A percentile compares a stretch with the other conserved stretches of the same genome.
Conservation (phyloP, 2,113 vertebrate genomes). For the Galemys pyrenaicus region DNA sequence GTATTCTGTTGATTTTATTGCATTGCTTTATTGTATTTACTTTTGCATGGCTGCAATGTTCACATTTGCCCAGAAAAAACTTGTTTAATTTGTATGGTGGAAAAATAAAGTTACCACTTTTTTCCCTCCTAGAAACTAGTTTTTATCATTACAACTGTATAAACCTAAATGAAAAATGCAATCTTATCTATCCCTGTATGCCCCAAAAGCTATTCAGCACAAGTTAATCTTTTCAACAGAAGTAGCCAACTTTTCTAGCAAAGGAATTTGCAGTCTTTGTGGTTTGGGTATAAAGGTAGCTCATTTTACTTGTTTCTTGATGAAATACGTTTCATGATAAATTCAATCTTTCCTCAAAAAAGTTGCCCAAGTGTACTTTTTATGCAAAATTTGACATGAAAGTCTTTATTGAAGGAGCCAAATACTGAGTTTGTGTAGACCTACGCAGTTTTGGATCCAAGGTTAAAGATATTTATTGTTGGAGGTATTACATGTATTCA, state of each 20-base stretch:
- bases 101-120: background rate
- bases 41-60: too few relatives aligned
- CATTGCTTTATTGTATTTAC: too few relatives aligned
- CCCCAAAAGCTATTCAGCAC: background rate
- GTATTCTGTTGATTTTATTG: too few relatives aligned
- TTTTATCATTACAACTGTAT: background rate
- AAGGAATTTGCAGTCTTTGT: slow-evolving; percentile 73
- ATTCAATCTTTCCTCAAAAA: slow-evolving; percentile 55
- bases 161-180: background rate
- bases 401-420: slow-evolving; percentile 51
- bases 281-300: slow-evolving; percentile 70
- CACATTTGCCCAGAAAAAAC: too few relatives aligned
- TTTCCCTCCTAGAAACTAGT: background rate
- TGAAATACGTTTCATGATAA: slow-evolving; percentile 70
- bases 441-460: slow-evolving; percentile 51
- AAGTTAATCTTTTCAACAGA: slow-evolving; percentile 63
- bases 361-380: slow-evolving; percentile 47
- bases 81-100: too few relatives aligned
- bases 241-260: slow-evolving; percentile 62
- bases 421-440: background rate
- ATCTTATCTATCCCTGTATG: background rate
- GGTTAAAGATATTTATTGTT: slow-evolving; percentile 61
- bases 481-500: slow-evolving; percentile 33
- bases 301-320: slow-evolving; percentile 55
- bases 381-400: slow-evolving; percentile 39